Base-by-base conservation (phyloP, 2,797 vertebrate genomes). In the Poecilia picta region DNA sequence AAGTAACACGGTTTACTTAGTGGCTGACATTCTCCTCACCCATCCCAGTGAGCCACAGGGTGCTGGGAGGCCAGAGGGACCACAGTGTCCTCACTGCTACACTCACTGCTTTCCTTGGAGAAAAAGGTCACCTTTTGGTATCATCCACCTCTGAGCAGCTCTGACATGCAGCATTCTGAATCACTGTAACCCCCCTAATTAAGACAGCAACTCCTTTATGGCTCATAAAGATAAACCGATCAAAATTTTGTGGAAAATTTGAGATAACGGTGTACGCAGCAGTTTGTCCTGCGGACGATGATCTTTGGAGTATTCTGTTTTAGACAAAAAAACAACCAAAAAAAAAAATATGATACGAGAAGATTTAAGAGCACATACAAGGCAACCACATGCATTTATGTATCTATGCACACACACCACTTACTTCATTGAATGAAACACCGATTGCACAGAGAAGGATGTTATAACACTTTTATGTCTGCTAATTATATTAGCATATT, bases 51-150 rank as follows among this genome's bases (percentile, higher is more conserved):
- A 88, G 68, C 90, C 83, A 49, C 71, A 80, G 83, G 84, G 86
- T 55, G 84, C 84, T 86, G 78, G 82, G 46, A 90, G 88, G 87
- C 89, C 85, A 53, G 66, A 86, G 70, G 82, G 83, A 88, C 81
- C 83, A 66, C 39, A 43, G 39, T 78, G 87, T 90, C 88, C 87
- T 43, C 43, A 43, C 43, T 83, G 83, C 79, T 84, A 47, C 87
- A 83, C 85, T 77, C 83, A 68, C 53, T 75, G 73, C 79, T 83
- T 74, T 53, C 80, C 83, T 73, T 76, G 59, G 78, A 75, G 88
- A 28, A 92, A 75, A 93, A 92, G 89, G 92, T 93, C 90, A 91
- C 89, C 88, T 89, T 90, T 83, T 80, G 82, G 74, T 80, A 77
- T 84, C 87, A 74, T 78, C 78, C 75, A 75, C 83, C 41, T 66